Conservation (phyloP, 2,888 invertebrate genomes). For the Apotomis betuletana region DNA sequence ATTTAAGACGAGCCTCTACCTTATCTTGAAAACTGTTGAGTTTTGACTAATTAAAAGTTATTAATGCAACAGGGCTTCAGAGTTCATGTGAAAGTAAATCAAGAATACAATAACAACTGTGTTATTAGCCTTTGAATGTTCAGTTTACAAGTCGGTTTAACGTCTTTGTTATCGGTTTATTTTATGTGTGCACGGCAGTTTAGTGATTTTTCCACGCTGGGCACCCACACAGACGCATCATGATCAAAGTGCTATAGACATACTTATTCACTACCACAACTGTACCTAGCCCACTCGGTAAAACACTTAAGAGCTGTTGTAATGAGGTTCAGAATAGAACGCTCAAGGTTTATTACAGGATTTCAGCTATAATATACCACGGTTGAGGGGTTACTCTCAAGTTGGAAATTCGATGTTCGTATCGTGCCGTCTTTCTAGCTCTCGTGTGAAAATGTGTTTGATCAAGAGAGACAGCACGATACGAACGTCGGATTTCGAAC, state of each 20-base stretch:
- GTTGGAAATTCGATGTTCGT: too few relatives aligned
- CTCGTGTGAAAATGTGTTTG: too few relatives aligned
- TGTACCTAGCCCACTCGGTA: neutral
- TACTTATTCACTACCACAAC: slow-evolving; percentile 27
- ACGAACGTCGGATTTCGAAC: too few relatives aligned
- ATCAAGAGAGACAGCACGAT: too few relatives aligned
- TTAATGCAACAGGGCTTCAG: too few relatives aligned
- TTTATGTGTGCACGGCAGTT: slow-evolving; percentile 62
- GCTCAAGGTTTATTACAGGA: slow-evolving; percentile 30
- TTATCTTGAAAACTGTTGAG: too few relatives aligned
- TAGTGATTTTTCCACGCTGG: slow-evolving; percentile 60
- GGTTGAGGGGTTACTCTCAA: neutral
- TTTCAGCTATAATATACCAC: slow-evolving; percentile 41
- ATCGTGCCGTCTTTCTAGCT: too few relatives aligned
- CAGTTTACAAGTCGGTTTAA: slow-evolving; percentile 58
- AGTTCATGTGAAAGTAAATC: neutral
- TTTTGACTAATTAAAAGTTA: too few relatives aligned
- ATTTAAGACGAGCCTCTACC: too few relatives aligned
- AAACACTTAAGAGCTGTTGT: neutral
- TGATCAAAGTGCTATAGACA: slow-evolving; percentile 35
- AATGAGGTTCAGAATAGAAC: neutral
- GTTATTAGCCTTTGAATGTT: slow-evolving; percentile 53
- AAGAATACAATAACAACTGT: slow-evolving; percentile 40
- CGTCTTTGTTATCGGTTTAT: slow-evolving; percentile 64
- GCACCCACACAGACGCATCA: slow-evolving; percentile 42